Conservation (phyloP, 1,140 invertebrate species). For the Apocrypta bakeri region DNA sequence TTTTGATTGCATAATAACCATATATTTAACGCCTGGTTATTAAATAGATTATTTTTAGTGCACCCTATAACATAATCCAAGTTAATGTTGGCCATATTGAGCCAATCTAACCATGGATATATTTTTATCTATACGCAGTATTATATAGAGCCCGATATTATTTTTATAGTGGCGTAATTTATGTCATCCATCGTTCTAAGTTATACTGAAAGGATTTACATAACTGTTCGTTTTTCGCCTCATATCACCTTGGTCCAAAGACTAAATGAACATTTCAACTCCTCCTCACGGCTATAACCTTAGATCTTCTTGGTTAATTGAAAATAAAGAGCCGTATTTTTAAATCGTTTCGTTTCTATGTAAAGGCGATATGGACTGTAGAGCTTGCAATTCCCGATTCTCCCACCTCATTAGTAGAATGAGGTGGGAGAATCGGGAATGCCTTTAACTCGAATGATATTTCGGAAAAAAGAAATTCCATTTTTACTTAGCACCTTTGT, state of each 20-base stretch:
- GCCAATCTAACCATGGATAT: not conserved
- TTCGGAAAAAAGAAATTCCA: conserved; percentile 28
- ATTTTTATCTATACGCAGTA: not conserved
- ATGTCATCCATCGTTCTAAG: not conserved
- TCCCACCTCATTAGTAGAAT: no score
- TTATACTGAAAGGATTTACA: not conserved
- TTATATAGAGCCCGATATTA: not conserved
- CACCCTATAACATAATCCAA: not conserved
- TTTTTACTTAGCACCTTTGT: no score
- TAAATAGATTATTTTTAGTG: not conserved
- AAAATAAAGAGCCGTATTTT: conserved; percentile 35
- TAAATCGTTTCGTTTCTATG: not conserved
- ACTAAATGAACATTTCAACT: not conserved
- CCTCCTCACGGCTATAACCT: not conserved
- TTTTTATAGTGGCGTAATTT: not conserved
- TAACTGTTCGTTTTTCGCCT: not conserved
- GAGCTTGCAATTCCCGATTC: not conserved
- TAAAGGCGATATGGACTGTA: not conserved
- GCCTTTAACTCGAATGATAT: conserved; percentile 23
- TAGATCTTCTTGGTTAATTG: conserved; percentile 1
- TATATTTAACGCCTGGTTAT: not conserved
- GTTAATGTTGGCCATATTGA: not conserved
- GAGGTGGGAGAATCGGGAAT: no score
- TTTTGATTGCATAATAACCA: not conserved
- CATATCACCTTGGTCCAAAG: not conserved